A percentile compares a stretch with the other conserved stretches of the same genome.
Conservation (phyloP, 1,140 invertebrate species). For the Capitella teleta region DNA sequence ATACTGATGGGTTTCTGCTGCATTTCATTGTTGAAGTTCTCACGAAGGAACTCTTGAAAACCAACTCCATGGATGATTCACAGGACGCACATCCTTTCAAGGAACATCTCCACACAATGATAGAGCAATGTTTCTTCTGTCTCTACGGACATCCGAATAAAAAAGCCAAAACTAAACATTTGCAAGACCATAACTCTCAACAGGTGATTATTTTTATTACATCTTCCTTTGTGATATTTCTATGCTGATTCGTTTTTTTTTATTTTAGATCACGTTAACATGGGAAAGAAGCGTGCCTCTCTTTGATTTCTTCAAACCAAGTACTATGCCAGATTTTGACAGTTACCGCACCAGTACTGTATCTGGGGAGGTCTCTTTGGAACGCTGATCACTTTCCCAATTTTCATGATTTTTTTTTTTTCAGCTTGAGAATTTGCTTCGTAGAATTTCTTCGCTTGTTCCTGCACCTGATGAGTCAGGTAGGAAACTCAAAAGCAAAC, state of each 20-base stretch:
- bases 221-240: background rate
- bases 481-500: background rate
- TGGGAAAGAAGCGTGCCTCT: slow-evolving; percentile 66
- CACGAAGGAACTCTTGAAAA: slow-evolving; percentile 45
- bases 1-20: slow-evolving; percentile 62
- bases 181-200: slow-evolving; percentile 66
- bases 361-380: slow-evolving; percentile 37
- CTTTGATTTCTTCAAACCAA: slow-evolving; percentile 73
- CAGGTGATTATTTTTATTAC: slow-evolving; percentile 14
- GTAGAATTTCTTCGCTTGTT: slow-evolving; percentile 60
- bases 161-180: slow-evolving; percentile 55
- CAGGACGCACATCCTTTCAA: slow-evolving; percentile 38
- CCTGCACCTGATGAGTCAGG: slow-evolving; percentile 44
- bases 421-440: slow-evolving; percentile 57
- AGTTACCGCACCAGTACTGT: slow-evolving; percentile 62
- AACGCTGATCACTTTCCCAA: background rate
- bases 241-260: background rate
- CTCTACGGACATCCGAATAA: slow-evolving; percentile 74
- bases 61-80: no score
- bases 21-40: slow-evolving; percentile 64
- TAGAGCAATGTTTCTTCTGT: slow-evolving; percentile 83
- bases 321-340: slow-evolving; percentile 69
- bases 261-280: slow-evolving; percentile 53
- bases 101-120: slow-evolving; percentile 53
- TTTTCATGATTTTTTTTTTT: background rate